Evolutionary conservation across 2,797 vertebrate species (phyloP).

Genomic region (Aldrovandia affinis): DNA sequence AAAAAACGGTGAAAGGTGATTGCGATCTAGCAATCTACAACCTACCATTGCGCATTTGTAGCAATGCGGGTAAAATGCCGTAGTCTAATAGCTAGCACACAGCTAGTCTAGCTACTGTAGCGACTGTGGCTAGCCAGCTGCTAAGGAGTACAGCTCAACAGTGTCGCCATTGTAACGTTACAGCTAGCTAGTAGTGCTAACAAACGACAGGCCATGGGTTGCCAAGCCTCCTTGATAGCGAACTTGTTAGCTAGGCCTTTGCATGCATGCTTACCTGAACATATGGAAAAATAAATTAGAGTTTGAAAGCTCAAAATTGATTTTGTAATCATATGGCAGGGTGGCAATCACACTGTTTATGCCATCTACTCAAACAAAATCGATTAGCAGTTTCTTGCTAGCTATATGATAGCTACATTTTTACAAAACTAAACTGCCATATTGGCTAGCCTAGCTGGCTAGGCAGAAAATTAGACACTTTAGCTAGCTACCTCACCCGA

Average conservation of each 20-base stretch:
- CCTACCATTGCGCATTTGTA: neutral
- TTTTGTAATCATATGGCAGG: neutral
- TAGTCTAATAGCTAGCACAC: neutral
- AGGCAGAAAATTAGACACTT: neutral
- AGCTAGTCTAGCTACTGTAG: neutral
- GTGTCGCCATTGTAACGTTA: neutral
- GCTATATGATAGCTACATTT: neutral
- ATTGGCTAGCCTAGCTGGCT: neutral
- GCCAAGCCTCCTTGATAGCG: neutral
- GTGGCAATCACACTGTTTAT: neutral
- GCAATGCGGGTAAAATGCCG: constrained; percentile 9
- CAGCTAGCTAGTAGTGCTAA: neutral
- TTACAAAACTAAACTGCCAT: neutral
- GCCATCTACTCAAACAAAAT: neutral
- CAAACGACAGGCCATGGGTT: neutral
- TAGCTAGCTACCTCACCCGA: neutral
- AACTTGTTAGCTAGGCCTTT: neutral
- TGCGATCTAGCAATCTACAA: neutral
- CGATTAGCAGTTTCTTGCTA: neutral
- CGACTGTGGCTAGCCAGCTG: neutral
- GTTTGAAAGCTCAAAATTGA: neutral
- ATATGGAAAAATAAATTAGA: neutral
- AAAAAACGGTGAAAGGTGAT: too few relatives aligned
- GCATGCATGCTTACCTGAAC: neutral
- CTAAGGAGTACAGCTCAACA: neutral